phyloP scores from a whole-genome alignment of 2,888 invertebrate genomes.

The Drosophila antonietae region DNA sequence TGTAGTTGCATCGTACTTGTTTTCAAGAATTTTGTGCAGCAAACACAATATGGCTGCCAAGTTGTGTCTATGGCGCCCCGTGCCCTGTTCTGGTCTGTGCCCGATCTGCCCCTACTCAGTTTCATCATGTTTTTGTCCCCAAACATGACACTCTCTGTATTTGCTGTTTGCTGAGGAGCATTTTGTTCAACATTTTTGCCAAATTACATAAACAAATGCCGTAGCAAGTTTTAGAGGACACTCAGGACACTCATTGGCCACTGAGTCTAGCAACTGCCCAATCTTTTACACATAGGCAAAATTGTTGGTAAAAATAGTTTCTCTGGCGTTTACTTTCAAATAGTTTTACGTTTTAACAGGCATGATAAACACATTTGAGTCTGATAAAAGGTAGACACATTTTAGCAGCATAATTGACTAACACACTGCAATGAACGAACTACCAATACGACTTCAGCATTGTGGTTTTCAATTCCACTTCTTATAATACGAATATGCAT shows the following conservation, averaged over 20 bases:
- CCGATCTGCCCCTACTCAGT: neutral
- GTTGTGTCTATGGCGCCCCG: conserved; percentile 26
- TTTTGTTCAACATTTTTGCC: conserved; percentile 70
- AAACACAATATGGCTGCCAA: conserved; percentile 57
- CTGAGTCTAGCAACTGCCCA: neutral
- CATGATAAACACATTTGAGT: neutral
- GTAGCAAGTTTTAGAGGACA: conserved; percentile 28
- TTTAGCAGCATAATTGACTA: conserved; percentile 6
- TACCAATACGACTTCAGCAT: neutral
- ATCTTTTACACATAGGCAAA: conserved; percentile 1
- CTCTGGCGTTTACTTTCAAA: conserved; percentile 6
- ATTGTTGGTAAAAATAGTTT: conserved; percentile 13
- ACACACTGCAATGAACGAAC: neutral
- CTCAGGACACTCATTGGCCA: conserved; percentile 22
- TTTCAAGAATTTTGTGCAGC: conserved; percentile 42
- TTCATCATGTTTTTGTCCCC: conserved; percentile 40
- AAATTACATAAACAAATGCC: conserved; percentile 75
- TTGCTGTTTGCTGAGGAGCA: conserved; percentile 51
- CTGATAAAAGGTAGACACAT: neutral
- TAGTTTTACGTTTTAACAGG: conserved; percentile 2
- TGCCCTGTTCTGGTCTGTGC: conserved; percentile 3
- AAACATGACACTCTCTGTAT: conserved; percentile 54
- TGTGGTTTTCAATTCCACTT: neutral
- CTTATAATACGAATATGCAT: neutral
- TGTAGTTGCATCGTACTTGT: conserved; percentile 21